A percentile compares a stretch with the other conserved stretches of the same genome.
Evolutionary conservation across 2,888 invertebrate species (phyloP).

Genomic region (Drosophila acutilabella): DNA sequence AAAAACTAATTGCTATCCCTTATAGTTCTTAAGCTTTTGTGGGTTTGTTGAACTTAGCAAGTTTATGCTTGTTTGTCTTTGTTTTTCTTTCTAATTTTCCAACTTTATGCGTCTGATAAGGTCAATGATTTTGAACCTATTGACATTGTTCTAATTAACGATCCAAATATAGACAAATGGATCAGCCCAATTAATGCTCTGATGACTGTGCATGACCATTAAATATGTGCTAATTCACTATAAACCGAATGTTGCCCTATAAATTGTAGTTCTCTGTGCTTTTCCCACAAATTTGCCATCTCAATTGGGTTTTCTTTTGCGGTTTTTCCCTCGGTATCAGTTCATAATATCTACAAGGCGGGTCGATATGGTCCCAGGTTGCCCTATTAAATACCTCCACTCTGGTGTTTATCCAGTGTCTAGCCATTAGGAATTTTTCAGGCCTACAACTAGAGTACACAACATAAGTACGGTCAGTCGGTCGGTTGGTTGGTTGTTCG

Average conservation of each 20-base stretch:
- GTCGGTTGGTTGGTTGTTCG: not conserved
- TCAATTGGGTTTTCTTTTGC: not conserved
- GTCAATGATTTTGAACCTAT: slow-evolving; percentile 11
- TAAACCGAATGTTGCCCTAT: slow-evolving; percentile 10
- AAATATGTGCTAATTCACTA: slow-evolving; percentile 25
- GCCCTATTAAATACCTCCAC: slow-evolving; percentile 8
- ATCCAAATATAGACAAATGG: slow-evolving; percentile 5
- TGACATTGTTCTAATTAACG: slow-evolving; percentile 20
- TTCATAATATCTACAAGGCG: slow-evolving; percentile 16
- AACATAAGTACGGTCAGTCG: slow-evolving; percentile 10
- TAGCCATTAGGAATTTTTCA: slow-evolving; percentile 14
- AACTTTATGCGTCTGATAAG: slow-evolving; percentile 11
- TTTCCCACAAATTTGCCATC: slow-evolving; percentile 3
- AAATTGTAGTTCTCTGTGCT: not conserved
- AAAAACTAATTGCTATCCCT: too few relatives aligned
- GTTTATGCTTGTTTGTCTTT: not conserved
- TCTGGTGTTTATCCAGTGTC: slow-evolving; percentile 14
- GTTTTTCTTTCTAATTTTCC: not conserved
- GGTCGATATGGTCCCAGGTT: slow-evolving; percentile 9
- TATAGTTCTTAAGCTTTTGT: too few relatives aligned
- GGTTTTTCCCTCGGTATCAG: slow-evolving; percentile 4
- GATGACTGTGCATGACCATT: slow-evolving; percentile 11
- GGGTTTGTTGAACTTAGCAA: not conserved
- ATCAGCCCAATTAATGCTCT: slow-evolving; percentile 34
- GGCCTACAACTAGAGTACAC: slow-evolving; percentile 7